phyloP scores from a whole-genome alignment of 1,140 invertebrate genomes.

The Tetramorium parvispinum region DNA sequence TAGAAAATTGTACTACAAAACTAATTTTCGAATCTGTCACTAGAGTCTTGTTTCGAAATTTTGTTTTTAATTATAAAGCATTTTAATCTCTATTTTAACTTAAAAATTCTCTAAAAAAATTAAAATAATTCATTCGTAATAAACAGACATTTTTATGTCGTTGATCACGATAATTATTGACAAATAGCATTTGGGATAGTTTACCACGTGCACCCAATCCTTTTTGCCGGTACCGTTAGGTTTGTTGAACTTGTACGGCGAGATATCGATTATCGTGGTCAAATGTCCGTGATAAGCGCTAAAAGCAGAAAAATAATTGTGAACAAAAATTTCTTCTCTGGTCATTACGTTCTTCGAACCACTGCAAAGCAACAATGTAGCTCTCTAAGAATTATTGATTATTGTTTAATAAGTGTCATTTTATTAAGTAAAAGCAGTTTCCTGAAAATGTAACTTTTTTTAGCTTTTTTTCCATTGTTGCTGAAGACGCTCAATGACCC shows the following conservation, averaged over 20 bases:
- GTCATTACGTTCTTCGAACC: background rate
- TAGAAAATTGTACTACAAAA: background rate
- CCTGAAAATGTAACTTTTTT: slow-evolving; percentile 40
- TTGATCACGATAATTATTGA: background rate
- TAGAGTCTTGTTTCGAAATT: background rate
- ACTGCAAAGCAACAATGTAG: slow-evolving; percentile 24
- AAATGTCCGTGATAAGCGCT: slow-evolving; percentile 99
- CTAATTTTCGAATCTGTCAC: background rate
- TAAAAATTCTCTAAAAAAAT: background rate
- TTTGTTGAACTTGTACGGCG: slow-evolving; percentile 98
- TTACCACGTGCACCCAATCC: slow-evolving; percentile 97
- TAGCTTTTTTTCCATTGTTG: background rate
- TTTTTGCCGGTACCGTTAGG: slow-evolving; percentile 92
- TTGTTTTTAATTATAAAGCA: background rate
- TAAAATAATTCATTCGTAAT: background rate
- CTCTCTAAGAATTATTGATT: slow-evolving; percentile 10
- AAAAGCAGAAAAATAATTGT: slow-evolving; percentile 81
- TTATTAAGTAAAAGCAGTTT: slow-evolving; percentile 3
- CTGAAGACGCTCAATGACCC: slow-evolving; percentile 14
- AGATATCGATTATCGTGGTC: slow-evolving; percentile 97
- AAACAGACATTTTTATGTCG: background rate
- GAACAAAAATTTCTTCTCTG: background rate
- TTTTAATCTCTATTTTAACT: background rate
- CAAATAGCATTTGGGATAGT: slow-evolving; percentile 72
- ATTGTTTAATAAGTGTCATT: slow-evolving; percentile 4